Percentiles rank a stretch among this genome's conserved stretches.
phyloP scores from a whole-genome alignment of 2,113 vertebrate genomes.

The Brachirus orientalis region DNA sequence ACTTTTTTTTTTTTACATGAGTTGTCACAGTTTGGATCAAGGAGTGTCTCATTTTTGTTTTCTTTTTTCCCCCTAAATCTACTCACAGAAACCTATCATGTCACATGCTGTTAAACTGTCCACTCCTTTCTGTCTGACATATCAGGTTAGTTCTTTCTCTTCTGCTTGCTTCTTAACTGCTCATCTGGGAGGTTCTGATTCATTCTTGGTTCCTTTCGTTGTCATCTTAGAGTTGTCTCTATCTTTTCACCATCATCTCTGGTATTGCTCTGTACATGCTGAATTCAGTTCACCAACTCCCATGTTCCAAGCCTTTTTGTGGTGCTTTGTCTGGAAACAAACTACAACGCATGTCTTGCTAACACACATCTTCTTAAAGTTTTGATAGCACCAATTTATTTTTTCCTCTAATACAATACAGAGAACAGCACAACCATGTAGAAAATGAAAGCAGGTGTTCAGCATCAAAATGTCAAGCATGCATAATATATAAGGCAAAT shows the following conservation, averaged over 20 bases:
- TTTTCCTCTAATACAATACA: too few relatives aligned
- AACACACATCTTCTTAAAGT: constrained; percentile 10
- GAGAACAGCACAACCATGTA: too few relatives aligned
- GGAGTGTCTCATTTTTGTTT: not conserved
- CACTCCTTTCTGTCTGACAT: constrained; percentile 32
- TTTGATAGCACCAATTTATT: not conserved
- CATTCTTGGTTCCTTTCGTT: constrained; percentile 37
- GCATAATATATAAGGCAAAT: too few relatives aligned
- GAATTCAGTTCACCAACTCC: constrained; percentile 15
- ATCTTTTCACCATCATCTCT: constrained; percentile 13
- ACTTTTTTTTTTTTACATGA: too few relatives aligned
- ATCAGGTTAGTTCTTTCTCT: constrained; percentile 49
- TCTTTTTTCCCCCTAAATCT: constrained; percentile 50
- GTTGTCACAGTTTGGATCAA: constrained; percentile 13
- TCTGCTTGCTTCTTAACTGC: constrained; percentile 13
- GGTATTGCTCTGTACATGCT: constrained; percentile 20
- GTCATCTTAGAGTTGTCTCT: constrained; percentile 29
- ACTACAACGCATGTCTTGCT: too few relatives aligned
- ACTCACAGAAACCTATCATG: constrained; percentile 12
- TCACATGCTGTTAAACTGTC: constrained; percentile 59
- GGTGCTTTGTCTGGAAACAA: not conserved
- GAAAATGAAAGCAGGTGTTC: too few relatives aligned
- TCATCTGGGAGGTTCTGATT: constrained; percentile 50
- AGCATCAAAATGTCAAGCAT: too few relatives aligned
- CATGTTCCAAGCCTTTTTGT: constrained; percentile 1